phyloP scores from a whole-genome alignment of 1,140 invertebrate species.

The Sminthurides bifidus region DNA sequence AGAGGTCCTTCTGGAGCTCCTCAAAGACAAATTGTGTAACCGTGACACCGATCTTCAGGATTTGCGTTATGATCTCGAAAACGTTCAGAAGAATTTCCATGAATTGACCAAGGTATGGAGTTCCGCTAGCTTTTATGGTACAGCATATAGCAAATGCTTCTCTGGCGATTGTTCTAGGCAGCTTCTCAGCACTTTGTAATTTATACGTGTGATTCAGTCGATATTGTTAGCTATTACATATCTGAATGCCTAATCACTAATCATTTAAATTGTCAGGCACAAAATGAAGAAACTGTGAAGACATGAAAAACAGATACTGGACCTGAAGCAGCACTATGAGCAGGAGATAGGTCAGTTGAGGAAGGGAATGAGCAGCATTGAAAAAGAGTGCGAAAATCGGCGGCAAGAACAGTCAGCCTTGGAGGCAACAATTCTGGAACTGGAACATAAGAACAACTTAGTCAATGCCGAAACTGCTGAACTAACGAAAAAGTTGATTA shows the following conservation, averaged over 20 bases:
- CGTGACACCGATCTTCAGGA: neutral
- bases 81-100: no score
- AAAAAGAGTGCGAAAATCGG: constrained; percentile 60
- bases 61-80: constrained; percentile 1
- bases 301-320: neutral
- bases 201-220: neutral
- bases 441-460: constrained; percentile 53
- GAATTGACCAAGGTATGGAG: no score
- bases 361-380: constrained; percentile 61
- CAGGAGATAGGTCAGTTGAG: constrained; percentile 68
- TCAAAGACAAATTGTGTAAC: neutral
- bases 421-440: constrained; percentile 53
- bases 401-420: constrained; percentile 57
- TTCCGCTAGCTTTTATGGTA: no score
- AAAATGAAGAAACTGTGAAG: neutral
- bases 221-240: neutral
- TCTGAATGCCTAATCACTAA: neutral
- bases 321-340: constrained; percentile 33
- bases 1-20: neutral
- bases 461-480: constrained; percentile 54
- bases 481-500: constrained; percentile 5
- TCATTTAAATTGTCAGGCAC: no score
- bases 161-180: neutral
- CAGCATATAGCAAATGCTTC: no score
- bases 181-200: neutral